These are phyloP conservation scores for Neoseiulus cucumeris DNA, from an alignment of 1,140 invertebrate species.

Conservation along the genomic window DNA sequence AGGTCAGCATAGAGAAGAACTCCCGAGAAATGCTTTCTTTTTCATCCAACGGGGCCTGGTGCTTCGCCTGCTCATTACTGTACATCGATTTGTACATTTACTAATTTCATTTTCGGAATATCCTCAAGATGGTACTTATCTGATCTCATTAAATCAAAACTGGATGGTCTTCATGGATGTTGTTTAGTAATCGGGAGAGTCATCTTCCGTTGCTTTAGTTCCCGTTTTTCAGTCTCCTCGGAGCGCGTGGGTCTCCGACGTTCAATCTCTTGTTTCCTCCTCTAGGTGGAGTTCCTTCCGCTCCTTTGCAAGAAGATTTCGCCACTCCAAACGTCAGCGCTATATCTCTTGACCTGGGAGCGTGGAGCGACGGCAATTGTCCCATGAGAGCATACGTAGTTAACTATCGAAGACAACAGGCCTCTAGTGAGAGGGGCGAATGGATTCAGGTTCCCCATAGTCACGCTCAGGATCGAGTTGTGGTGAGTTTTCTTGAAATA, in stretches of 20 bases:
- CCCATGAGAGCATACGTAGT: constrained; percentile 50
- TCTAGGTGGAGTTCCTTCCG: constrained; percentile 34
- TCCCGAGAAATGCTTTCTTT: no score
- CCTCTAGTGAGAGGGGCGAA: background rate
- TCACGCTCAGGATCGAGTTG: constrained; percentile 6
- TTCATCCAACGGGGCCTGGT: no score
- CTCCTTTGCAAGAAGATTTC: constrained; percentile 39
- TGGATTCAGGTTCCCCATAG: background rate
- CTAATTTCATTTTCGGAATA: no score
- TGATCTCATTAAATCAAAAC: no score
- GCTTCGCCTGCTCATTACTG: no score
- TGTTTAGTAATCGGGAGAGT: no score
- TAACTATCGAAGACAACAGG: constrained; percentile 41
- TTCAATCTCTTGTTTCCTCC: background rate
- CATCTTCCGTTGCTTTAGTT: no score
- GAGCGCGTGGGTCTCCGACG: no score
- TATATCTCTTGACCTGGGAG: constrained; percentile 42
- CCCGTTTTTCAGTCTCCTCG: no score
- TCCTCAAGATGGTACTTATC: no score
- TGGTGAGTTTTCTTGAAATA: background rate
- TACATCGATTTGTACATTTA: no score
- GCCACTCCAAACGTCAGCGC: constrained; percentile 44
- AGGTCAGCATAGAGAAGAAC: constrained; percentile 18
- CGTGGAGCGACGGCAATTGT: constrained; percentile 58
- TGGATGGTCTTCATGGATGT: no score